Evolutionary conservation across 2,888 invertebrate species (phyloP), one percentile per base, ranked within the genome.

Genomic region (Synergus japonicus): DNA sequence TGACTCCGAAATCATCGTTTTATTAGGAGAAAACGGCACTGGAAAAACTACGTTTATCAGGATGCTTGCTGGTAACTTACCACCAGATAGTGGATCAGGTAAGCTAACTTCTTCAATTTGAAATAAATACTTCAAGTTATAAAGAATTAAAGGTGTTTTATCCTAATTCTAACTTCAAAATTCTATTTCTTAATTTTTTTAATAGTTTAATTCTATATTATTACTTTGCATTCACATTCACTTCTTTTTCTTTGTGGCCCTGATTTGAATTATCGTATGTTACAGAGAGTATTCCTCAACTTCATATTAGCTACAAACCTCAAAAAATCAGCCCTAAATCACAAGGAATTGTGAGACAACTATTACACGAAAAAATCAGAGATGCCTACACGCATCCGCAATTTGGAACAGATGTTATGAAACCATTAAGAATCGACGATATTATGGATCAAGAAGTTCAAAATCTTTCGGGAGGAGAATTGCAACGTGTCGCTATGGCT

Each of bases 311-410:
- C 92, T 99, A 99, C 94, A 99, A 99, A 93, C 99, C 99, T 66
- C 99, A 99, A 94, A 99, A 99, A 93, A 99, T 99, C 92, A 98
- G 98, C 86, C 99, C 99, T 4, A 99, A 98, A 93, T 97, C 97
- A 79, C 97, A 97, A 90, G 98, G 98, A 65, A 95, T 97, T 82
- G 99, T 99, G 5, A 95, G 98, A 69, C 96, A 97, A 90, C 93
- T 99, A 89, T 93, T 99, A 82, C 98, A 99, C 89, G 98, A 99
- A 80, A 98, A 98, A 92, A 99, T 99, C 88, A 95, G 98, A 82
- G 99, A 99, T 93, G 98, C 99, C 22, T 99, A 99, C 91, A 94
- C 98, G 85, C 99, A 99, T 94, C 99, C 99, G 41, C 97, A 98
- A 95, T 99, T 99, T 92, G 96, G 98, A 86, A 98, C 99, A 12